Base-by-base conservation (phyloP, 2,797 vertebrate genomes). In the Ptychadena robeensis region DNA sequence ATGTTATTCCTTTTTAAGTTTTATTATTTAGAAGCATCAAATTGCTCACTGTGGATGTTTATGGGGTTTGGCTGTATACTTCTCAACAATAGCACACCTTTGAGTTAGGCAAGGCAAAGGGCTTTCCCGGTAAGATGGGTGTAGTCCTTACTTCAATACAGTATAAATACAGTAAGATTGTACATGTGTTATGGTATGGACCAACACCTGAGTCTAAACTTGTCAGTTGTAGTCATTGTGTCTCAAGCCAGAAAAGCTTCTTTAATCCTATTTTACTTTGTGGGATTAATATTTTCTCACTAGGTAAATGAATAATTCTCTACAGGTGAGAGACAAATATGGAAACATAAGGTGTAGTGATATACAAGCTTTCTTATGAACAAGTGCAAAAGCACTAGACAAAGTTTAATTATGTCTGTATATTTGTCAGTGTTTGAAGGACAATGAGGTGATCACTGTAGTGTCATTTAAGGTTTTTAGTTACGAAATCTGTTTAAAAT, bases 161-260 rank as follows among this genome's bases (percentile, higher is more conserved):
- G 57, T 63, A 63, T 75, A 61, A 75, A 75, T 63, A 59, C 32
- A 75, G 34, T 12, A 75, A 75, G 57, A 38, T 75, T 25, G 25
- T 35, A 2, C 61, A 28, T 38, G 37, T 63, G n/a, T 57, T 75
- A 37, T 35, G 18, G 18, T 77, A 66, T 44, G 37, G 61, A 66
- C 74, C 64, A 77, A 66, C 35, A 77, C 61, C 74, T 66, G 30
- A 32, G 63, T 38, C 74, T 77, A 66, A 66, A 66, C 74, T 66
- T 75, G 73, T 75, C 73, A 75, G 31, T 32, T 38, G 73, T 14
- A 75, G 53, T 75, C 73, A 75, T 59, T 75, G 35, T 63, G 32
- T 63, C 57, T 75, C 73, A 75, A 61, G 61, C 57, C 73, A 63
- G 61, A 75, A 69, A 69, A 69, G 35, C 74, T 32, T 14, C 73